These are phyloP conservation scores for Dilophus febrilis DNA, from an alignment of 2,888 invertebrate genomes.

Conservation along the genomic window DNA sequence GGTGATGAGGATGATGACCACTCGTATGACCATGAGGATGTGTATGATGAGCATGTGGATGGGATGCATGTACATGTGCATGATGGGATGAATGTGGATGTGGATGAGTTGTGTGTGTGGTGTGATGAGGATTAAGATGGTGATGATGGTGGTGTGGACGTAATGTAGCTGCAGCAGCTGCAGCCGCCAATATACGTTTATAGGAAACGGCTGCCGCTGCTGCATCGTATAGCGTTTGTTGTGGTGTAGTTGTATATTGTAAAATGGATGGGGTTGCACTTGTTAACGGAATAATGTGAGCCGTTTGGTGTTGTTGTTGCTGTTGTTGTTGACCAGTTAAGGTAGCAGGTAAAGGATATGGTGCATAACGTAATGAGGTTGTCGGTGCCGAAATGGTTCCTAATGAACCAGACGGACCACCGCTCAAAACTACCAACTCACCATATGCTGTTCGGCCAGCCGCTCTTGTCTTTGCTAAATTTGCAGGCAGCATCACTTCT, in stretches of 20 bases:
- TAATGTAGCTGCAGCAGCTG: conserved; percentile 23
- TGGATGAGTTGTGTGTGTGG: conserved; percentile 26
- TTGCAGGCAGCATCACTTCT: conserved; percentile 98
- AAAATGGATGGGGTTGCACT: conserved; percentile 31
- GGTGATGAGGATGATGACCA: conserved; percentile 19
- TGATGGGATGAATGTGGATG: conserved; percentile 23
- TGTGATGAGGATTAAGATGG: conserved; percentile 26
- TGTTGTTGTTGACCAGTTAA: conserved; percentile 21
- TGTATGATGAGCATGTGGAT: conserved; percentile 12
- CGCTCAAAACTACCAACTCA: conserved; percentile 85
- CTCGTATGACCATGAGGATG: conserved; percentile 27
- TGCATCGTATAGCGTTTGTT: conserved; percentile 34
- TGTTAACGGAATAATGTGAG: conserved; percentile 22
- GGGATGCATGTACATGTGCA: conserved; percentile 14
- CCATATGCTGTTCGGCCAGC: conserved; percentile 92
- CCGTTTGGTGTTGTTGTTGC: conserved; percentile 19
- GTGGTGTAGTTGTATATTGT: conserved; percentile 37
- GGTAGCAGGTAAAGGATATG: conserved; percentile 41
- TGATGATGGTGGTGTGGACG: conserved; percentile 16
- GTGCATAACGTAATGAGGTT: conserved; percentile 40
- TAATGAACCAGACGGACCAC: conserved; percentile 39
- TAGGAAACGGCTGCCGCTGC: conserved; percentile 26
- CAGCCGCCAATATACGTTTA: conserved; percentile 28
- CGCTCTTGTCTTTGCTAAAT: conserved; percentile 87
- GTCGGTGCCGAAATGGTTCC: conserved; percentile 26